phyloP scores from a whole-genome alignment of 2,797 vertebrate species.

The Carapus acus region DNA sequence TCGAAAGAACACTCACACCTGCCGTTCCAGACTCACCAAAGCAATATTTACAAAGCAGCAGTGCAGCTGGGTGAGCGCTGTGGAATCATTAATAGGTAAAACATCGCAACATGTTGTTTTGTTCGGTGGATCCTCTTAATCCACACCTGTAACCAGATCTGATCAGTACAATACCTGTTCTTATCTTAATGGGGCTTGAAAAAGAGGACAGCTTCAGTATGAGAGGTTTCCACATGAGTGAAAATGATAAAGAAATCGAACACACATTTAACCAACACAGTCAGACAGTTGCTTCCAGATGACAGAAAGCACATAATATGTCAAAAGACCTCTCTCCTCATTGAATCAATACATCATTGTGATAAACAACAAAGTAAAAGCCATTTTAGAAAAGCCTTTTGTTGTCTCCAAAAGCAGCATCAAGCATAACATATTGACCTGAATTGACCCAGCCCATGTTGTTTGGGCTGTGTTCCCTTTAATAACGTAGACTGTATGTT shows the following conservation, averaged over 20 bases:
- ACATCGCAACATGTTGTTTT: background rate
- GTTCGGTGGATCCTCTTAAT: background rate
- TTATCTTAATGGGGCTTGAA: constrained; percentile 1
- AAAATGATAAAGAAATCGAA: constrained; percentile 27
- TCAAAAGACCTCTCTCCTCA: constrained; percentile 8
- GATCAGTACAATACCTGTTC: background rate
- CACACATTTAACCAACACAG: constrained; percentile 13
- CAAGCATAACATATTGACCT: too few relatives aligned
- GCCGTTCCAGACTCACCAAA: constrained; percentile 39
- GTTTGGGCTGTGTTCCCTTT: background rate
- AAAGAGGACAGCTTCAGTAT: constrained; percentile 23
- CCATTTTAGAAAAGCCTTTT: constrained; percentile 10
- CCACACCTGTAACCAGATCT: background rate
- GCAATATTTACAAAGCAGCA: constrained; percentile 48
- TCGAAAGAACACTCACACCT: constrained; percentile 75
- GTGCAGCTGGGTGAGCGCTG: constrained; percentile 74
- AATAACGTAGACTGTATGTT: background rate
- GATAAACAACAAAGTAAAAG: constrained; percentile 6
- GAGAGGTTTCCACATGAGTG: constrained; percentile 19
- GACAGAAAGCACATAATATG: constrained; percentile 25
- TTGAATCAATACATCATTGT: constrained; percentile 4
- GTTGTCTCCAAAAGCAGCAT: background rate
- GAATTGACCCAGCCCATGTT: too few relatives aligned
- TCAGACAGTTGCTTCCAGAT: constrained; percentile 10
- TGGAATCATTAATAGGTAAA: constrained; percentile 78